Evolutionary conservation across 2,888 invertebrate genomes (phyloP).

Genomic region (Prosapia bicincta): DNA sequence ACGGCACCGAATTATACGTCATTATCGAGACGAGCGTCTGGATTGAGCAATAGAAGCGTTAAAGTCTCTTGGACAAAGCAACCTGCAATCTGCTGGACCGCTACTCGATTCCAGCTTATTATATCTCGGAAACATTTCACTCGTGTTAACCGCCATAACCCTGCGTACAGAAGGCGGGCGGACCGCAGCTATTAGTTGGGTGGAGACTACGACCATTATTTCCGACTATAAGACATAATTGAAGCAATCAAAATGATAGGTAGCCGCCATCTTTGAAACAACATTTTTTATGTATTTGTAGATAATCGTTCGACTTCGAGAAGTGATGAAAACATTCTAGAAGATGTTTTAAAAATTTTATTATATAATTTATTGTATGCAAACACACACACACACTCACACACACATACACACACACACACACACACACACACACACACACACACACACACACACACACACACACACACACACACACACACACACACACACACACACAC

Average conservation of each 20-base stretch:
- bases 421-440: too few species aligned
- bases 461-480: too few species aligned
- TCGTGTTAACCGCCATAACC: not conserved
- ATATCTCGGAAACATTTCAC: not conserved
- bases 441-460: too few species aligned
- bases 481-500: too few species aligned
- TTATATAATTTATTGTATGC: too few species aligned
- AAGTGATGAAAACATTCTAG: too few species aligned
- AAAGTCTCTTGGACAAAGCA: not conserved
- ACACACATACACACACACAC: too few species aligned
- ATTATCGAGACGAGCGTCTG: not conserved
- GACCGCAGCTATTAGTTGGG: conserved; percentile 14
- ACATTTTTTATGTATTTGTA: not conserved
- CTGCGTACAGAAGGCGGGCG: conserved; percentile 2
- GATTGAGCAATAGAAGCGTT: not conserved
- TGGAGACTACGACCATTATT: conserved; percentile 17
- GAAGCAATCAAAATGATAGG: conserved; percentile 23
- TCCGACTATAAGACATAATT: conserved; percentile 20
- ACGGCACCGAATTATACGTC: not conserved
- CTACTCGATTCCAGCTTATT: not conserved
- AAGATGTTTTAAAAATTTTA: too few species aligned
- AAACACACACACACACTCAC: too few species aligned
- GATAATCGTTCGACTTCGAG: not conserved
- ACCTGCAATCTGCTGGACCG: not conserved
- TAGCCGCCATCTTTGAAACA: not conserved